Percentiles rank a stretch among this genome's conserved stretches.
phyloP scores from a whole-genome alignment of 2,888 invertebrate species.

The Lamellibrachia satsuma region DNA sequence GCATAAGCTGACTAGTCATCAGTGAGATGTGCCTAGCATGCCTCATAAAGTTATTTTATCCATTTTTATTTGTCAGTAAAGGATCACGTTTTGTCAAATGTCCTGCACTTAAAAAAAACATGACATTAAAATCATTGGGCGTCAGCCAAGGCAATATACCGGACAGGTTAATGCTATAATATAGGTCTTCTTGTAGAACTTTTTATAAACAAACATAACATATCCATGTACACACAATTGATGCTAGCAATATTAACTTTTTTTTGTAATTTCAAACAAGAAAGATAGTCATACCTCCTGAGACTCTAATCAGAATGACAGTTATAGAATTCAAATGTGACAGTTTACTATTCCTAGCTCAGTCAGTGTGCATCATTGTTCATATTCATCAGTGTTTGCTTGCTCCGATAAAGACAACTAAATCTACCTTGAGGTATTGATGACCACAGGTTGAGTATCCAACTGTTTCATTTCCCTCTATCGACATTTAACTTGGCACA shows the following conservation, averaged over 20 bases:
- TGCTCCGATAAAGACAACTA: not conserved
- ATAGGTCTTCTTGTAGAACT: not conserved
- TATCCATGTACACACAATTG: not conserved
- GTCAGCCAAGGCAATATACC: not conserved
- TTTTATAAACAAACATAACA: not conserved
- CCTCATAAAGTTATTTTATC: too few species aligned
- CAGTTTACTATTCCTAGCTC: not conserved
- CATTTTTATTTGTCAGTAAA: not conserved
- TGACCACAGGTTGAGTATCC: too few species aligned
- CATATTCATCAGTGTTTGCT: not conserved
- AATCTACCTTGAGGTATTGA: not conserved
- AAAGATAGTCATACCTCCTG: not conserved
- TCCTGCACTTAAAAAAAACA: not conserved
- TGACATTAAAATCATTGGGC: not conserved
- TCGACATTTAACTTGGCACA: not conserved
- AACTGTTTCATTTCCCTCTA: not conserved
- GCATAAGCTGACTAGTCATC: not conserved
- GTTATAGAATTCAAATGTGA: not conserved
- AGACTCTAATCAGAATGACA: not conserved
- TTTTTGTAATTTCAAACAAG: not conserved
- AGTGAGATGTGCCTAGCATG: not conserved
- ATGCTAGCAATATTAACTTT: not conserved
- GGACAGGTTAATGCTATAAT: not conserved
- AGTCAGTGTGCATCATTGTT: not conserved
- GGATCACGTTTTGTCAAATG: not conserved